A percentile compares a stretch with the other conserved stretches of the same genome.
Conservation (phyloP, 2,888 invertebrate species). For the Flexamia atlantica region DNA sequence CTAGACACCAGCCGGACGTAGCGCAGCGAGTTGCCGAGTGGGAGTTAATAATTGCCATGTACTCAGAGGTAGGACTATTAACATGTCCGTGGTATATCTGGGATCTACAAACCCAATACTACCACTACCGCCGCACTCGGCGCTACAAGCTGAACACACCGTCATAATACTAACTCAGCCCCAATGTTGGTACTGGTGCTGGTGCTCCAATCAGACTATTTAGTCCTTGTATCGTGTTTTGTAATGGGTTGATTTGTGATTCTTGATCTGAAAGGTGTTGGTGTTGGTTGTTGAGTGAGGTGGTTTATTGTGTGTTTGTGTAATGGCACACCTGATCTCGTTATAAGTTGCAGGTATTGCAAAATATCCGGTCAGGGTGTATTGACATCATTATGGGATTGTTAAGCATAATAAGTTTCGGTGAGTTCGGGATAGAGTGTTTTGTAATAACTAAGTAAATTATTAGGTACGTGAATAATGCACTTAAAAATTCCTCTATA, state of each 20-base stretch:
- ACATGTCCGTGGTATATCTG: slow-evolving; percentile 41
- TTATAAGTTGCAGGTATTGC: no score
- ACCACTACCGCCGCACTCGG: neutral
- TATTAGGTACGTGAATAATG: no score
- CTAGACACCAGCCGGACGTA: neutral
- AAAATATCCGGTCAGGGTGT: no score
- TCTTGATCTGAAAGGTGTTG: neutral
- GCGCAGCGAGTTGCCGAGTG: neutral
- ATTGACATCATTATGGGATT: no score
- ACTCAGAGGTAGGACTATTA: slow-evolving; percentile 15
- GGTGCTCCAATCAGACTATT: slow-evolving; percentile 7
- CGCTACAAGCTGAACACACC: slow-evolving; percentile 12
- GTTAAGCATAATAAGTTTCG: no score
- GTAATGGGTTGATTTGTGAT: neutral
- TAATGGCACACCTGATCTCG: no score
- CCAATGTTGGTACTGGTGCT: no score
- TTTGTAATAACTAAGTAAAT: no score
- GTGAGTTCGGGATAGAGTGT: no score
- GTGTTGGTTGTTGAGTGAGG: neutral
- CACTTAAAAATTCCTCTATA: no score
- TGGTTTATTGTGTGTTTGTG: neutral
- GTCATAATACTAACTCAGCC: slow-evolving; percentile 25
- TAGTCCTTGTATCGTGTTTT: neutral
- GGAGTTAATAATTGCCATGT: slow-evolving; percentile 49
- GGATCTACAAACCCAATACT: slow-evolving; percentile 20